Base-by-base conservation (phyloP, 2,888 invertebrate genomes). In the Pachycephus smyrnensis region DNA sequence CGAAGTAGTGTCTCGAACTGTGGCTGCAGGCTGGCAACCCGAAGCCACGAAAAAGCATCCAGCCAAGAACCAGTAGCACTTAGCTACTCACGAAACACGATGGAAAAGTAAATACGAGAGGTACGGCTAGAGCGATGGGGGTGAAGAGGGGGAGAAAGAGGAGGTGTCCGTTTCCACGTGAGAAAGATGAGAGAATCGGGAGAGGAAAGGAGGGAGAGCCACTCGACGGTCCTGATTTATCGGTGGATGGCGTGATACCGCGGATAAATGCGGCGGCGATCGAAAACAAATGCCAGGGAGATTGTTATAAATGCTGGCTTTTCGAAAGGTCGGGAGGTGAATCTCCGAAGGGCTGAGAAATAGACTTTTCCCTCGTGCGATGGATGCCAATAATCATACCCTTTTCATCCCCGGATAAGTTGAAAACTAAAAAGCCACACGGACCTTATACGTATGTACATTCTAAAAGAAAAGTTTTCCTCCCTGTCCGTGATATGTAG, bases 261-360 rank as follows among this genome's bases (percentile, higher is more conserved):
- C 80, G 86, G 86, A 86, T 85, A 85, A 85, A 85, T 85, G 85
- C 82, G 82, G 82, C 82, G 80, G 82, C 84, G 82, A 84, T 85
- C 85, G 85, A 84, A 85, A 85, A 84, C 84, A 82, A 84, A 84
- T 84, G 82, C 82, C 80, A 81, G 83, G 80, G 82, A 84, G 84
- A 86, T 86, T 85, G 84, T 81, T 83, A 84, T 82, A 82, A 82
- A 82, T 80, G 83, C 82, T 81, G 82, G 75, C 35, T 68, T 12
- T 73, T 81, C 37, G 55, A 36, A 68, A 23, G n/a, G 33, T 30
- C 32, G 15, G 9, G 68, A 31, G 31, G 76, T 73, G 73, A 40
- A 40, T 40, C 40, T 40, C 40, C 40, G 40, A 11, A 71, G 30
- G 30, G 12, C 15, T 32, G 31, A 30, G 71, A 71, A 71, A 71